Evolutionary conservation across 2,888 invertebrate genomes (phyloP), one percentile per base, ranked within the genome.

Genomic region (Stenodera caucasica): DNA sequence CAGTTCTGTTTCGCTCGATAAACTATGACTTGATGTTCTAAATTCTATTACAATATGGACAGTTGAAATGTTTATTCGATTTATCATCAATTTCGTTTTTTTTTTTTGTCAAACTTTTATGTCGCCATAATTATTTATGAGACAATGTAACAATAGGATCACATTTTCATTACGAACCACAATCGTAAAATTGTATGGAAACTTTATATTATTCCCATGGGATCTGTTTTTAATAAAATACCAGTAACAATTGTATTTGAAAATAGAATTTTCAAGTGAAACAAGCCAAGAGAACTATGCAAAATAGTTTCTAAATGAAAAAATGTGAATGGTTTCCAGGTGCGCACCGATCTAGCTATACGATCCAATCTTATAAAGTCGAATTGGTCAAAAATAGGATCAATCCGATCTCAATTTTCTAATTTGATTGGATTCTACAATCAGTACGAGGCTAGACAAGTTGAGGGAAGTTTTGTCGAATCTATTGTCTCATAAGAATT

Each of bases 91-190:
- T 21, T 21, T 23, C 12, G 26, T 26, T 26, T 4, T 26, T 5
- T 5, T 26, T 26, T 26, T 26, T 26, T 4, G 26, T 5, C 5
- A 21, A 21, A 23, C 11, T 45, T 45, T 45, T 45, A 45, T 45
- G 45, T 45, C 23, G 21, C 45, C 11, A 45, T 45, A 45, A 45
- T 45, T 45, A 45, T 45, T 45, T 45, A 45, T 45, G 45, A 45
- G 9, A 40, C 21, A 40, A 5, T 14, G 32, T 12, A 40, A 40
- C 40, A 40, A 40, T 40, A 21, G 7, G 11, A 40, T 2, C 18
- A 40, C 40, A 40, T 40, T 40, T 40, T 40, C 40, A 40, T 40
- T 18, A 40, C 40, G 11, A 40, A 40, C 18, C 21, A 40, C 18
- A 21, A 18, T 40, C 18, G 18, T 40, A 40, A 40, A 18, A 40